Evolutionary conservation across 2,797 vertebrate genomes (phyloP), one percentile per base, ranked within the genome.

Genomic region (Enteromius thamalakanensis): DNA sequence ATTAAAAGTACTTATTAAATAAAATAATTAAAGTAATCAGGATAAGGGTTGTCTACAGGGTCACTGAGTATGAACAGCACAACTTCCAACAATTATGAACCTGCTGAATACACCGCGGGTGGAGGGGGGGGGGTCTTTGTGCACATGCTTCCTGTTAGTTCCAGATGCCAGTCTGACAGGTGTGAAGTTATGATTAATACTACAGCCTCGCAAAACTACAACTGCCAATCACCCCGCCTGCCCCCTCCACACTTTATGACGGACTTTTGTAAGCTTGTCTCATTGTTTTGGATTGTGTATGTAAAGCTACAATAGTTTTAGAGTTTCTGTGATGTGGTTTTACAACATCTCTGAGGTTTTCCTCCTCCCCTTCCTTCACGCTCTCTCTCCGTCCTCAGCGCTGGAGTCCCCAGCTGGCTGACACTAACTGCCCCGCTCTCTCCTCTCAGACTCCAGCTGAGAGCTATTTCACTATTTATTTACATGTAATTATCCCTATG

Each of bases 401-500:
- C 82, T 85, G 84, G 64, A 89, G 96, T 97, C 96, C 96, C 95
- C 97, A 99, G 97, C 97, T 99, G 97, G 96, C 94, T 93, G 94
- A 92, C 93, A 93, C 92, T 83, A 87, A 90, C 92, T 88, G 91
- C 91, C 92, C 94, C 91, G 93, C 90, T 90, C 89, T 90, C 88
- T 83, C 89, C 90, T 89, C 91, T 91, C 94, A 91, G 95, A 94
- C 96, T 98, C 98, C 98, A 98, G 98, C 98, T 95, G 95, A 93
- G 94, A 95, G 94, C 95, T 94, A 98, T 98, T 98, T 98, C 96
- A 96, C 97, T 97, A 96, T 98, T 98, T 98, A 99, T 99, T 98
- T 99, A 99, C 97, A 98, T 98, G 97, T 97, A 98, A 99, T 99
- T 99, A 99, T 97, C 95, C 95, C 96, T 96, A 97, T 97, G 97